These are phyloP conservation scores for Auanema freiburgensis DNA, from an alignment of 2,888 invertebrate species.

Conservation along the genomic window DNA sequence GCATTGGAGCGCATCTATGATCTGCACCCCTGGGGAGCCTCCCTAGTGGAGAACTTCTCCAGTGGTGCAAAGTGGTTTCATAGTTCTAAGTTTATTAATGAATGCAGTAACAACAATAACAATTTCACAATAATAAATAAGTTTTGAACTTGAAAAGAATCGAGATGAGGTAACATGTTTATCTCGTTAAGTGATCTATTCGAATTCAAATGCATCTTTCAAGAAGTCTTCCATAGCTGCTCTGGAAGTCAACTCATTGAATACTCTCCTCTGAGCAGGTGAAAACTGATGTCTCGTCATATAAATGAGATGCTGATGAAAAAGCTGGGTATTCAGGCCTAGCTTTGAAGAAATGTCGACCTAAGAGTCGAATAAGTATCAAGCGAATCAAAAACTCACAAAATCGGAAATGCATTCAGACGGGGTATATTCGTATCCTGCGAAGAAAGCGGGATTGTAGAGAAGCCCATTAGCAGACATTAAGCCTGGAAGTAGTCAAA, in stretches of 20 bases:
- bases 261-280: conserved; percentile 73
- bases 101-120: too few relatives aligned
- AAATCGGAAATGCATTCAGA: conserved; percentile 80
- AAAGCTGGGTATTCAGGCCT: conserved; percentile 79
- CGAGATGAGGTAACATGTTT: too few relatives aligned
- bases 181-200: too few relatives aligned
- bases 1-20: too few relatives aligned
- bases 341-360: conserved; percentile 66
- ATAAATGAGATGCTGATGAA: conserved; percentile 93
- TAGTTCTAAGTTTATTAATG: too few relatives aligned
- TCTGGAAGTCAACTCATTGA: conserved; percentile 44
- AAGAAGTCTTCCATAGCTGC: conserved; percentile 31
- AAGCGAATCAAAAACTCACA: conserved; percentile 67
- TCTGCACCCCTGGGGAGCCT: too few relatives aligned
- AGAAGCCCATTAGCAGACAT: conserved; percentile 91
- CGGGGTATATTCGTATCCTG: conserved; percentile 76
- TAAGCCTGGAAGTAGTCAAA: conserved; percentile 70
- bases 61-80: too few relatives aligned
- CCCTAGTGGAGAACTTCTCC: too few relatives aligned
- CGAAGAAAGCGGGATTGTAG: conserved; percentile 86
- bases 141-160: too few relatives aligned
- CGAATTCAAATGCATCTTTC: neutral
- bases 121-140: too few relatives aligned
- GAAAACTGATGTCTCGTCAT: conserved; percentile 85
- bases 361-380: conserved; percentile 18